These are phyloP conservation scores for Cybosia mesomella DNA, from an alignment of 2,888 invertebrate genomes.

Conservation along the genomic window DNA sequence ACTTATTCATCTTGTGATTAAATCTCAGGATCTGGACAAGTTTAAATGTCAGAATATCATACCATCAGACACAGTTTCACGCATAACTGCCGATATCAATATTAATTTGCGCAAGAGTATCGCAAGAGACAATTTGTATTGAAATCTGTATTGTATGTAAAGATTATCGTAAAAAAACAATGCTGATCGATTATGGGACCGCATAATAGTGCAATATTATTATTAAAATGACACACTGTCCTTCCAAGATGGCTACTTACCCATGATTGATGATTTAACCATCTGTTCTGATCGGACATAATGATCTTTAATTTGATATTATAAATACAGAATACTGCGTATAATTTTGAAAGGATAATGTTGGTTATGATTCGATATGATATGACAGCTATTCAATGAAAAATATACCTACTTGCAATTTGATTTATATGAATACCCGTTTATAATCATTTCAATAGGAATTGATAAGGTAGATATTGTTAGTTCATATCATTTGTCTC, in stretches of 20 bases:
- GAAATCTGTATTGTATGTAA: constrained; percentile 47
- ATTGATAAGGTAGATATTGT: background rate
- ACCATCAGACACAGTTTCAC: constrained; percentile 13
- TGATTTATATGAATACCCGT: background rate
- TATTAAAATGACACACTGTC: constrained; percentile 54
- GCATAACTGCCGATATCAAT: constrained; percentile 41
- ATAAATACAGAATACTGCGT: constrained; percentile 26
- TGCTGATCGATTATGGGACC: constrained; percentile 45
- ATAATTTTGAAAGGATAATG: constrained; percentile 30
- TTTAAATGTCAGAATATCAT: constrained; percentile 16
- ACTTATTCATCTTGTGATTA: constrained; percentile 2
- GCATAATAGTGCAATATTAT: constrained; percentile 53
- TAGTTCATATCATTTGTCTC: background rate
- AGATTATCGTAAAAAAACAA: constrained; percentile 53
- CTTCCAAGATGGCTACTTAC: constrained; percentile 48
- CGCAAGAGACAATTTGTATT: constrained; percentile 31
- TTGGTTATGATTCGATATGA: constrained; percentile 21
- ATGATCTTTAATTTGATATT: constrained; percentile 44
- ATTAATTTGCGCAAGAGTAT: constrained; percentile 30
- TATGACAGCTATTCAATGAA: background rate
- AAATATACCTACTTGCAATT: background rate
- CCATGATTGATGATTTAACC: constrained; percentile 57
- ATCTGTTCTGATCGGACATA: constrained; percentile 50
- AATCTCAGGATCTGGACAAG: constrained; percentile 7
- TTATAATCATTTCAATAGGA: background rate